Evolutionary conservation across 2,113 vertebrate species (phyloP).

Genomic region (Rhea pennata): DNA sequence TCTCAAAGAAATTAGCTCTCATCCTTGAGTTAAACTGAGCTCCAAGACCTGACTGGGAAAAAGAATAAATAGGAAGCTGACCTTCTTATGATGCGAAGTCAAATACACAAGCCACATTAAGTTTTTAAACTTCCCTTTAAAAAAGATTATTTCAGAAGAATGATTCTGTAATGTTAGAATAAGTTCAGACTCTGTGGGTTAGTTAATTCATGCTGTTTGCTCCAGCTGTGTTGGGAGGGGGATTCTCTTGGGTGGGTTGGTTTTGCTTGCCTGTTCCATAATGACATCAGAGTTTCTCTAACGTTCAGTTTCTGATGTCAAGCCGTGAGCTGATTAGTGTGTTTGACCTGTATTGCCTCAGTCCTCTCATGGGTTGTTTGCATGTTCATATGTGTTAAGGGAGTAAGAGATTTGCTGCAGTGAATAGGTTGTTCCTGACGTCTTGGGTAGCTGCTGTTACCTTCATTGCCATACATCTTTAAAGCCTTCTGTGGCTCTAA

Average conservation of each 20-base stretch:
- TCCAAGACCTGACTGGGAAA: background rate
- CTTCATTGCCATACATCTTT: background rate
- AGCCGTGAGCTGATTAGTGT: background rate
- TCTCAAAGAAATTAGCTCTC: background rate
- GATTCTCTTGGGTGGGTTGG: background rate
- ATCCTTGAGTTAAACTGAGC: background rate
- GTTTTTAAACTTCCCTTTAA: background rate
- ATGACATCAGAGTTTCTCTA: background rate
- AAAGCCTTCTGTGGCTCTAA: background rate
- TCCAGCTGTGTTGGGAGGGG: background rate
- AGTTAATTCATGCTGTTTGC: background rate
- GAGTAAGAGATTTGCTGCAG: background rate
- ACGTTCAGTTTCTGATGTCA: background rate
- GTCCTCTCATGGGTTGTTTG: background rate
- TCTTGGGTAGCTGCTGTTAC: accelerated
- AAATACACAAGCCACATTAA: background rate
- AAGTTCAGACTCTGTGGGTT: background rate
- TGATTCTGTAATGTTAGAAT: background rate
- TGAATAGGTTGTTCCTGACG: background rate
- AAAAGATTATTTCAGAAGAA: background rate
- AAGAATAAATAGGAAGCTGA: background rate
- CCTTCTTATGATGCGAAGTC: background rate
- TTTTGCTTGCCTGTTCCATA: background rate
- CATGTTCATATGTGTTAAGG: background rate
- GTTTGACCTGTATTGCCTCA: background rate